Conservation (phyloP, 1,140 invertebrate genomes). For the Lineus longissimus region DNA sequence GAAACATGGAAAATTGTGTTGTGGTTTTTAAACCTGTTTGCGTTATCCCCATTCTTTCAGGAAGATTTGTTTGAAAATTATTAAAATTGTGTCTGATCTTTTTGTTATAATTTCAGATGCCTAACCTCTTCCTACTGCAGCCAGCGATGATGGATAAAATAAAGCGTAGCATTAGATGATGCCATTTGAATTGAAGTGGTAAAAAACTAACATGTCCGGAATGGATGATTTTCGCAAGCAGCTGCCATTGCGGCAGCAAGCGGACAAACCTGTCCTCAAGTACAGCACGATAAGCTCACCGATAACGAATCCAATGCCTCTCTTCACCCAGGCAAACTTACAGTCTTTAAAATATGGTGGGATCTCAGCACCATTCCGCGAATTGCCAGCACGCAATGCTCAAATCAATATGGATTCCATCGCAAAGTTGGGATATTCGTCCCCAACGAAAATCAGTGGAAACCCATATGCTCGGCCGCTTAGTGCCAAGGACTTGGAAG, state of each 20-base stretch:
- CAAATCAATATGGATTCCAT: constrained; percentile 19
- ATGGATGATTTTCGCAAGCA: constrained; percentile 44
- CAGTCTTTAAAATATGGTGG: constrained; percentile 16
- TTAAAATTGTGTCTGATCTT: too few species aligned
- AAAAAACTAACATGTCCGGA: too few species aligned
- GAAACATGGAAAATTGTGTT: too few species aligned
- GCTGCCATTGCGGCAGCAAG: constrained; percentile 36
- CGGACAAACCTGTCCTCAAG: constrained; percentile 41
- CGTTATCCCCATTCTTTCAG: too few species aligned
- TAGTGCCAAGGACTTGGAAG: constrained; percentile 13
- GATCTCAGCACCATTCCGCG: constrained; percentile 14
- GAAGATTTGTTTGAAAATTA: too few species aligned
- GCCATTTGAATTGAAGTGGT: too few species aligned
- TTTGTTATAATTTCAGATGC: too few species aligned
- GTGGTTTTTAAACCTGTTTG: too few species aligned
- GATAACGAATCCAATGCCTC: constrained; percentile 29
- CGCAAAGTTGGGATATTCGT: constrained; percentile 10
- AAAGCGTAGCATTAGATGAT: too few species aligned
- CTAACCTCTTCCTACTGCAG: too few species aligned
- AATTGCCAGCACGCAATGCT: constrained; percentile 21
- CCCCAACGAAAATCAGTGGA: constrained; percentile 10
- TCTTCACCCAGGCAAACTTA: constrained; percentile 29
- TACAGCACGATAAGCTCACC: constrained; percentile 28
- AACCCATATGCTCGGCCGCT: constrained; percentile 27
- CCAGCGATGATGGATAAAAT: too few species aligned